phyloP scores from a whole-genome alignment of 2,113 vertebrate species.

The Sakesphorus luctuosus region DNA sequence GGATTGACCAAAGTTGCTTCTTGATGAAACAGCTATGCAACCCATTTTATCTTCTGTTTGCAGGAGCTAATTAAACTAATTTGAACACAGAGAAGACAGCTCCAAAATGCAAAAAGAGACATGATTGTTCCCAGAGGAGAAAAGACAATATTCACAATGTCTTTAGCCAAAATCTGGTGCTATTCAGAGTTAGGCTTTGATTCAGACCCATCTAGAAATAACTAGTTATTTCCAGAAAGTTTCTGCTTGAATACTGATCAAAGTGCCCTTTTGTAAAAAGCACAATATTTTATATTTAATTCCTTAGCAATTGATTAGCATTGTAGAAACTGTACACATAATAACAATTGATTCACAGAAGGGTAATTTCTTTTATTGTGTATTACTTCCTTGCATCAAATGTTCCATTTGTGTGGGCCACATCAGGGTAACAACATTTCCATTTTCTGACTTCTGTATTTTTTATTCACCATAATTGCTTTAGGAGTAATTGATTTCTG shows the following conservation, averaged over 20 bases:
- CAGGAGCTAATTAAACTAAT: conserved; percentile 42
- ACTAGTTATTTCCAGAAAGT: not conserved
- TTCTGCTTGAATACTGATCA: not conserved
- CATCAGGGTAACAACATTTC: not conserved
- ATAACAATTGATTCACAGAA: not conserved
- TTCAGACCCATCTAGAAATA: not conserved
- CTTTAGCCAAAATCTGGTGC: not conserved
- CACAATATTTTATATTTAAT: not conserved
- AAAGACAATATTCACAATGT: not conserved
- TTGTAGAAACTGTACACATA: not conserved
- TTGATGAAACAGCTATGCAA: conserved; percentile 6
- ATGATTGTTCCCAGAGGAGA: not conserved
- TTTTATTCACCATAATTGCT: not conserved
- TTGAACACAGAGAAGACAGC: not conserved
- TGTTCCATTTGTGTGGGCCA: not conserved
- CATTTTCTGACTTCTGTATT: not conserved
- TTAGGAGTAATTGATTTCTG: not conserved
- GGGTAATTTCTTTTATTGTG: not conserved
- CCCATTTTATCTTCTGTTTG: not conserved
- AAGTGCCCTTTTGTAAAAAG: not conserved
- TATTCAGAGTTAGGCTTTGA: not conserved
- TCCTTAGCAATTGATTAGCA: not conserved
- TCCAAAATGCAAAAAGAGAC: not conserved
- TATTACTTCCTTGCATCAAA: not conserved
- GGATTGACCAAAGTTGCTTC: not conserved